Evolutionary conservation across 2,113 vertebrate genomes (phyloP), one percentile per base, ranked within the genome.

Genomic region (Gobius niger): DNA sequence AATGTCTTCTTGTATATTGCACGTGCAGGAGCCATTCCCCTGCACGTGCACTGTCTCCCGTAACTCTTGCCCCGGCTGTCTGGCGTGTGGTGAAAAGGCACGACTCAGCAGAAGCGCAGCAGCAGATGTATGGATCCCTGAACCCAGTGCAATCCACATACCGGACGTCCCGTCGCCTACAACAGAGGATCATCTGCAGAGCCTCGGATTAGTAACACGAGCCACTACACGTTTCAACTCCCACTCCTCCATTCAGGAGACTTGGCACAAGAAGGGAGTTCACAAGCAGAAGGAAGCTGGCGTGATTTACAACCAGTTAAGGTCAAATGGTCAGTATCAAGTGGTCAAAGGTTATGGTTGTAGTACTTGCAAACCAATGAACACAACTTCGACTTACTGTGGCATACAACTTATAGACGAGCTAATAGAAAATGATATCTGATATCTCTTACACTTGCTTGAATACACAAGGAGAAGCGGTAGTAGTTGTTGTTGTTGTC

Each of bases 201-300:
- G 54, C 15, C 6, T n/a, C 47, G 70, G 64, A 79, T 81, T 72
- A 68, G 81, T 78, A 82, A 85, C 75, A 69, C 47, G 67, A 89
- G 56, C 66, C 80, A 15, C 24, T 11, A 68, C 75, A 51, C 47
- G 6, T 76, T 67, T 82, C 57, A 80, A 72, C 77, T 79, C 65
- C 19, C 60, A 68, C 80, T 18, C 70, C 82, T 18, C 67, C 78
- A 54, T 72, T 67, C 73, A 64, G 62, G 78, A 84, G 73, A 72
- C 68, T 14, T 52, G 73, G 73, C 65, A 47, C 62, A 67, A 70
- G 16, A 66, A 66, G 66, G 59, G 10, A 54, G 65, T 81, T 72
- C 68, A 62, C 44, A 47, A 47, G 80, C 18, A 50, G 56, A 65
- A 65, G 68, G 64, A 42, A 47, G 24, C 63, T 16, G 50, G 50